These are phyloP conservation scores for Pachyrhynchus sulphureomaculatus DNA, from an alignment of 1,140 invertebrate genomes.

Conservation along the genomic window DNA sequence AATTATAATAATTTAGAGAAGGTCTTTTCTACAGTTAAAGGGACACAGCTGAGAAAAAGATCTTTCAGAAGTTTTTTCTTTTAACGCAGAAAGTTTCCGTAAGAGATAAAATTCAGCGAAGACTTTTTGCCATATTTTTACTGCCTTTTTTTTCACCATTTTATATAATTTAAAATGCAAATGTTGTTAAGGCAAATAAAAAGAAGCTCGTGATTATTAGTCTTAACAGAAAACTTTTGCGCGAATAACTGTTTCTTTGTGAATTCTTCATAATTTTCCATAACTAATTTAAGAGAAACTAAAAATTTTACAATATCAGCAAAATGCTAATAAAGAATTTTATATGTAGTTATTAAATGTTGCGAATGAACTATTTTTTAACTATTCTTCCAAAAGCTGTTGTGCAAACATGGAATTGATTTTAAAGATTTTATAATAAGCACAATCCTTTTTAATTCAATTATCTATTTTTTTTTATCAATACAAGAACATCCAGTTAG, in stretches of 20 bases:
- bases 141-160: neutral
- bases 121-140: neutral
- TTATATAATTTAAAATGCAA: neutral
- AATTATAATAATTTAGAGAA: neutral
- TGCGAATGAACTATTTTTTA: neutral
- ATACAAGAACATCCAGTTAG: too few relatives aligned
- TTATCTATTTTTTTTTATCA: too few relatives aligned
- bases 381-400: too few relatives aligned
- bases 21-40: conserved; percentile 21
- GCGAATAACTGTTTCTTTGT: neutral
- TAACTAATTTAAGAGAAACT: too few relatives aligned
- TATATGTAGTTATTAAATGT: neutral
- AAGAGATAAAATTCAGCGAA: neutral
- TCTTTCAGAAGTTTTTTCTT: neutral
- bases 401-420: too few relatives aligned
- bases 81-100: neutral
- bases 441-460: too few relatives aligned
- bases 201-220: conserved; percentile 9
- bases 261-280: too few relatives aligned
- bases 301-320: neutral
- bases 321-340: neutral
- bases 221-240: neutral
- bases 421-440: too few relatives aligned
- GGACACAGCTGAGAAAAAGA: conserved; percentile 17
- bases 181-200: conserved; percentile 2